Evolutionary conservation across 2,797 vertebrate species (phyloP), one percentile per base, ranked within the genome.

Genomic region (Adelosebastes latens): DNA sequence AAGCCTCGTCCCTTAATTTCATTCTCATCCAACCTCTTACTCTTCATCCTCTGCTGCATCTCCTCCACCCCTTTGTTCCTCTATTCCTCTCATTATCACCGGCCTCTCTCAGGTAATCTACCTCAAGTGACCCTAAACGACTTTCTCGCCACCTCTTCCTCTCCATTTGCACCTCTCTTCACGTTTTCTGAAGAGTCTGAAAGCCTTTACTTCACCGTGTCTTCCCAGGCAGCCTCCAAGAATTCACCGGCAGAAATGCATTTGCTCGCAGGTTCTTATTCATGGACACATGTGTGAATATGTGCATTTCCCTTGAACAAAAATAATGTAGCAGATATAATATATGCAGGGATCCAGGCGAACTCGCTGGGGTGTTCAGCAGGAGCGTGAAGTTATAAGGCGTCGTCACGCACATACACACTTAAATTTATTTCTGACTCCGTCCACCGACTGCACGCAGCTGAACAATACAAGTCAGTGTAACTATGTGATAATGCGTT

Each of bases 121-220:
- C 77, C 81, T 88, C 86, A 77, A 90, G 82, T 90, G 87, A 93
- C 86, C 91, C 86, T 59, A 67, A 81, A 88, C 59, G 75, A 83
- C 84, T 87, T 85, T 76, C 76, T 87, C 8, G 11, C 77, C 82
- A 52, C 76, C 27, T 71, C 75, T 87, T 42, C 72, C 59, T 62
- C 74, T 59, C 31, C 64, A 58, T 87, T 72, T 25, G 25, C 68
- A 36, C 24, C 62, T 67, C 8, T 67, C 55, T 79, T 79, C 73
- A 46, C 27, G 3, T 81, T 80, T 80, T 39, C 80, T 83, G 71
- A 83, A 73, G 72, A 89, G 70, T 65, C 72, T 82, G 73, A 81
- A 73, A 84, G 80, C 70, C 72, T 8, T 90, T 79, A 72, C 71
- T 86, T 82, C 46, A 31, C 61, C 79, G 64, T 49, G 73, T 68